A percentile compares a stretch with the other conserved stretches of the same genome.
These are phyloP conservation scores for Hippasteria phrygiana DNA, from an alignment of 53 echinoderm and acorn worm genomes.

Conservation along the genomic window DNA sequence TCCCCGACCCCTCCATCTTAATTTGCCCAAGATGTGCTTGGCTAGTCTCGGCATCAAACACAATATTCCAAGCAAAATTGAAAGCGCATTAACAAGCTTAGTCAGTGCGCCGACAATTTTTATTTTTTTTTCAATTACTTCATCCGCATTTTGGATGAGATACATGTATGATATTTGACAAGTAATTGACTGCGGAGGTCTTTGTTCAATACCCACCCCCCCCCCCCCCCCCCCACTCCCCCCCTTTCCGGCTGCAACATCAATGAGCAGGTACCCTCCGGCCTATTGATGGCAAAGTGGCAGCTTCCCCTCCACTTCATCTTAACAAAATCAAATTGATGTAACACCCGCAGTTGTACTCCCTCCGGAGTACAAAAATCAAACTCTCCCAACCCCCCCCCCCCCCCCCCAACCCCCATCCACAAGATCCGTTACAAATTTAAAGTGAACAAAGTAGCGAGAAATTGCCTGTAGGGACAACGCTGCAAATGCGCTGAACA, in stretches of 20 bases:
- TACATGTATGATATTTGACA: conserved; percentile 22
- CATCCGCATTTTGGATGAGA: neutral
- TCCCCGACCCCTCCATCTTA: too few relatives aligned
- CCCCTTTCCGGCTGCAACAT: too few relatives aligned
- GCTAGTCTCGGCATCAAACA: neutral
- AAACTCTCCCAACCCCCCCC: too few relatives aligned
- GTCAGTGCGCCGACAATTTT: conserved; percentile 11
- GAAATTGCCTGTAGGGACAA: conserved; percentile 35
- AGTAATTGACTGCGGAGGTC: neutral
- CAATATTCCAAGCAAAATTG: conserved; percentile 8
- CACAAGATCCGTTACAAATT: neutral
- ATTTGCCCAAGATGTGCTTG: neutral
- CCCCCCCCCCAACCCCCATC: neutral
- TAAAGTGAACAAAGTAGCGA: conserved; percentile 4
- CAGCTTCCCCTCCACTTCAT: conserved; percentile 2
- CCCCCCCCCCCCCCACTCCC: too few relatives aligned
- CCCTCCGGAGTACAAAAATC: neutral
- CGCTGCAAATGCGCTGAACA: neutral
- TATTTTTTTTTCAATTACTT: conserved; percentile 37
- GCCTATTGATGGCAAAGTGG: conserved; percentile 35
- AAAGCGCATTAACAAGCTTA: neutral
- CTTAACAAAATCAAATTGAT: conserved; percentile 49
- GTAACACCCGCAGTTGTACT: neutral
- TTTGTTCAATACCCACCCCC: neutral
- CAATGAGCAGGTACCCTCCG: neutral